Evolutionary conservation across 2,797 vertebrate genomes (phyloP).

Genomic region (Coluber constrictor): DNA sequence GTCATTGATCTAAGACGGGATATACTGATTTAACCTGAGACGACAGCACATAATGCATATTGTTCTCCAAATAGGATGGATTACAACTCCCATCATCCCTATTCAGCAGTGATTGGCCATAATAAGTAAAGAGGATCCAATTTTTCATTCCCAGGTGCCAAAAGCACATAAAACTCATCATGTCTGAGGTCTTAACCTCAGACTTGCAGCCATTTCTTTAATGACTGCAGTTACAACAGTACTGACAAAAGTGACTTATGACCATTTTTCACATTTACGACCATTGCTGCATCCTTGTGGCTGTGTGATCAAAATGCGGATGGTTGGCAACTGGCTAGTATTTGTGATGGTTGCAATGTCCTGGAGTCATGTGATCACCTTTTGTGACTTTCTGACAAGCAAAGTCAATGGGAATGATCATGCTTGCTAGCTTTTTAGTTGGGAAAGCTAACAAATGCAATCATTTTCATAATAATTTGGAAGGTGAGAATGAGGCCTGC

Average conservation of each 20-base stretch:
- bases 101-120: background rate
- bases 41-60: background rate
- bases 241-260: background rate
- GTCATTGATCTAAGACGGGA: background rate
- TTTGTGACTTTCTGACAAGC: no score
- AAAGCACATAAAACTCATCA: background rate
- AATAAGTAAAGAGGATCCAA: background rate
- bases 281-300: no score
- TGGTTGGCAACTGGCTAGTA: no score
- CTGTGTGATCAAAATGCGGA: no score
- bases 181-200: background rate
- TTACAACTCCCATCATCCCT: background rate
- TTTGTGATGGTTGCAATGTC: no score
- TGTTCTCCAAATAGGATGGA: background rate
- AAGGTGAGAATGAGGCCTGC: background rate
- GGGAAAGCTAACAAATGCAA: background rate
- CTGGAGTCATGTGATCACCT: no score
- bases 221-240: background rate
- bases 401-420: background rate
- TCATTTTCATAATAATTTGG: no score
- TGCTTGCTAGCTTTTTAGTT: background rate
- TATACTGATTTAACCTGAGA: background rate
- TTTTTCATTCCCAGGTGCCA: background rate
- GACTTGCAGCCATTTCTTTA: background rate
- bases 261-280: no score